Percentiles rank a stretch among this genome's conserved stretches.
These are phyloP conservation scores for Agapetus fuscipes DNA, from an alignment of 2,888 invertebrate species.

Conservation along the genomic window DNA sequence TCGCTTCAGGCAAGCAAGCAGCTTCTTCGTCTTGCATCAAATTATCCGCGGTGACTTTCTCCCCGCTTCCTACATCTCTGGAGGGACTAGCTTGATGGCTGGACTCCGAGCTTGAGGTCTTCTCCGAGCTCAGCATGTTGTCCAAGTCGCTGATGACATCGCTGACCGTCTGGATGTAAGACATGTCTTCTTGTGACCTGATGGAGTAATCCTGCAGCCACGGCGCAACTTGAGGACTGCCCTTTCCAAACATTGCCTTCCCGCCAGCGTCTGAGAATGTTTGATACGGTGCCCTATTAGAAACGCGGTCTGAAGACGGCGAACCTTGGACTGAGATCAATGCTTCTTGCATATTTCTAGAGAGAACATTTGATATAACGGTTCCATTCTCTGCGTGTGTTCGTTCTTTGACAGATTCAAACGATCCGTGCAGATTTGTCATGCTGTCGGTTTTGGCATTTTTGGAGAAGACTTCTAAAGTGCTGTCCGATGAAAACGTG, in stretches of 20 bases:
- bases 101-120: constrained; percentile 49
- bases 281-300: not conserved
- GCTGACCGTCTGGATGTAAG: constrained; percentile 50
- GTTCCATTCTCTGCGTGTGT: not conserved
- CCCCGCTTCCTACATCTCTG: constrained; percentile 27
- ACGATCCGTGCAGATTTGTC: constrained; percentile 59
- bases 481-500: constrained; percentile 16
- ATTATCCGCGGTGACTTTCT: not conserved
- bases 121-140: constrained; percentile 51
- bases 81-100: constrained; percentile 47
- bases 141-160: constrained; percentile 56
- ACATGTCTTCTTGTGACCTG: constrained; percentile 49
- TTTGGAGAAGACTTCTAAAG: constrained; percentile 30
- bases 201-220: constrained; percentile 52
- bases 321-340: not conserved
- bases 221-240: constrained; percentile 36
- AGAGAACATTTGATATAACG: not conserved
- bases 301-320: not conserved
- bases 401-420: constrained; percentile 45
- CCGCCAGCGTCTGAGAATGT: not conserved
- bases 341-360: not conserved
- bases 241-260: not conserved
- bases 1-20: not conserved
- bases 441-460: constrained; percentile 46
- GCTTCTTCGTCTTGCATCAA: not conserved